Percentiles rank a stretch among this genome's conserved stretches.
phyloP scores from a whole-genome alignment of 2,797 vertebrate genomes.

The Tenualosa ilisha region DNA sequence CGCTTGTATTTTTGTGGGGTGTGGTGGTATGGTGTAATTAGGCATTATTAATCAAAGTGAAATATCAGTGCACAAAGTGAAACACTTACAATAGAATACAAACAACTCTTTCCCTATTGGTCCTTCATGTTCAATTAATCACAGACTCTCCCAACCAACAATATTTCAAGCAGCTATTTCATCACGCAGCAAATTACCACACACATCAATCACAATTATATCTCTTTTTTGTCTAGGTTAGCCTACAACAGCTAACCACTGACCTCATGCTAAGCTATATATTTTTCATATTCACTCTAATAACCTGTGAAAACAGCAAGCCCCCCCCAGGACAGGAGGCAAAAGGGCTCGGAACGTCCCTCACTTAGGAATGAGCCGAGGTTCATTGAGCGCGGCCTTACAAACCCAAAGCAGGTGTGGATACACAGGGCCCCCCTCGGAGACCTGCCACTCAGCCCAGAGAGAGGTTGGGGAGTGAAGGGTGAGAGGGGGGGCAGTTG shows the following conservation, averaged over 20 bases:
- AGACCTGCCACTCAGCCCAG: conserved; percentile 42
- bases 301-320: conserved; percentile 39
- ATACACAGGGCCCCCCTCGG: conserved; percentile 35
- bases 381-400: conserved; percentile 41
- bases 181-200: neutral
- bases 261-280: conserved; percentile 23
- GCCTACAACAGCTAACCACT: conserved; percentile 19
- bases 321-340: conserved; percentile 29
- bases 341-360: conserved; percentile 36
- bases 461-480: conserved; percentile 2
- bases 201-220: conserved; percentile 18
- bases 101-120: neutral
- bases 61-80: neutral
- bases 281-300: conserved; percentile 43
- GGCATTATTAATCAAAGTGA: conserved; percentile 7
- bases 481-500: neutral
- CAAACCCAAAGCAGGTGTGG: conserved; percentile 55
- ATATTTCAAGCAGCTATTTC: neutral
- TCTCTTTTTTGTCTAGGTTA: conserved; percentile 10
- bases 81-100: neutral
- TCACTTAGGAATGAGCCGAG: conserved; percentile 44
- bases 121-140: neutral
- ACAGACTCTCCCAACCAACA: neutral
- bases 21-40: conserved; percentile 1
- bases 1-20: neutral